Conservation (phyloP, 2,797 vertebrate species). For the Rhynchonycteris naso region DNA sequence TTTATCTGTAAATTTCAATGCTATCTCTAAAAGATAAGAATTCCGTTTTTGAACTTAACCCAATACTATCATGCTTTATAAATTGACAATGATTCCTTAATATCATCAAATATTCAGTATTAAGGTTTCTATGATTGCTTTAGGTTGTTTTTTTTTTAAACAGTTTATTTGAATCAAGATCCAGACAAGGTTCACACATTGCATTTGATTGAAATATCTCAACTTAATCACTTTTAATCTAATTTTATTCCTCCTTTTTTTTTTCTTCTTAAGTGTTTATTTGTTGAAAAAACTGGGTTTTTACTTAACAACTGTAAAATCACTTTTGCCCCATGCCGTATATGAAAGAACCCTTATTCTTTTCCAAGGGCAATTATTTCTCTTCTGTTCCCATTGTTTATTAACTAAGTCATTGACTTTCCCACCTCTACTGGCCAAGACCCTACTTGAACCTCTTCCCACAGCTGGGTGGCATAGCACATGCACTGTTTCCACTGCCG, state of each 20-base stretch:
- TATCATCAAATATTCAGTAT: conserved; percentile 9
- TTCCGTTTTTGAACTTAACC: conserved; percentile 44
- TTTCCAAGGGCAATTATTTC: neutral
- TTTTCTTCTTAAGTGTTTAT: neutral
- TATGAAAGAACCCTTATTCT: neutral
- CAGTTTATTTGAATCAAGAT: neutral
- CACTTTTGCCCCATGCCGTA: neutral
- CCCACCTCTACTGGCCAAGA: neutral
- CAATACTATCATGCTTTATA: neutral
- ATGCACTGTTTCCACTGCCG: neutral
- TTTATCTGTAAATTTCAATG: conserved; percentile 2
- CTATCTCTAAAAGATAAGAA: conserved; percentile 39
- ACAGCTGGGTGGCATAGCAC: neutral
- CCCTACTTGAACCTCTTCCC: neutral
- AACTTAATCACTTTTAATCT: neutral
- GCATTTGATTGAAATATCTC: neutral
- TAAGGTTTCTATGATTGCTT: conserved; percentile 12
- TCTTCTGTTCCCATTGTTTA: neutral
- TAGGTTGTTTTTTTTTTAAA: neutral
- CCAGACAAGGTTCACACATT: neutral
- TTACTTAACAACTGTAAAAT: neutral
- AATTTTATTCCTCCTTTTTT: neutral
- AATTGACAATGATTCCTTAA: neutral
- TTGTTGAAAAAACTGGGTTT: neutral
- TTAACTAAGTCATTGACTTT: neutral